phyloP scores from a whole-genome alignment of 2,113 vertebrate species.

The Oxygymnocypris stewartii region DNA sequence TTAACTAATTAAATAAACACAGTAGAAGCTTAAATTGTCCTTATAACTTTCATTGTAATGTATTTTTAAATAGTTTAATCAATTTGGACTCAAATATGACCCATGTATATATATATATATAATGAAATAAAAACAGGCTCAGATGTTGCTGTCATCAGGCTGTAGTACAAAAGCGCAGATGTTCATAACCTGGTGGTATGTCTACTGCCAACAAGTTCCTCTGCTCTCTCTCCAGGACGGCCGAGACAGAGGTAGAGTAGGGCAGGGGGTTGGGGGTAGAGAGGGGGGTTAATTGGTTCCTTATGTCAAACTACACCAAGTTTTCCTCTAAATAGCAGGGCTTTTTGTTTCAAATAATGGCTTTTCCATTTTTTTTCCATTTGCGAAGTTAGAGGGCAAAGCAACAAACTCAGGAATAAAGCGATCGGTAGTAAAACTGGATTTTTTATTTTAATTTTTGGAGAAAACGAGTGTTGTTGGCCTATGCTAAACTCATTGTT shows the following conservation, averaged over 20 bases:
- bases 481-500: not conserved
- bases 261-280: constrained; percentile 44
- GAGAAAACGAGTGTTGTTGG: not conserved
- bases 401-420: constrained; percentile 22
- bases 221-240: constrained; percentile 24
- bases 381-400: constrained; percentile 51
- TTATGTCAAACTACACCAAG: constrained; percentile 74
- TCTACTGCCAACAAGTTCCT: constrained; percentile 40
- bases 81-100: not conserved
- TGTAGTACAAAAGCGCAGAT: constrained; percentile 12
- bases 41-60: not conserved
- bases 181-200: constrained; percentile 17
- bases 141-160: constrained; percentile 30
- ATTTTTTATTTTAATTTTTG: not conserved
- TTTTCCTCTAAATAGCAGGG: constrained; percentile 70
- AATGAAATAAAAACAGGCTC: not conserved
- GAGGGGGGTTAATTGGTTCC: constrained; percentile 74
- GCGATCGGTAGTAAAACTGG: constrained; percentile 8
- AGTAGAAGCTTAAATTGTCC: not conserved
- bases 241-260: constrained; percentile 39
- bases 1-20: too few species aligned
- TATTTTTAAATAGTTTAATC: not conserved
- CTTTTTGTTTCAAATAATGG: constrained; percentile 71
- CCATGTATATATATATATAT: too few species aligned
- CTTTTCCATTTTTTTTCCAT: constrained; percentile 77